These are phyloP conservation scores for Trochalopteron elliotii DNA, from an alignment of 2,113 vertebrate species.

Conservation along the genomic window DNA sequence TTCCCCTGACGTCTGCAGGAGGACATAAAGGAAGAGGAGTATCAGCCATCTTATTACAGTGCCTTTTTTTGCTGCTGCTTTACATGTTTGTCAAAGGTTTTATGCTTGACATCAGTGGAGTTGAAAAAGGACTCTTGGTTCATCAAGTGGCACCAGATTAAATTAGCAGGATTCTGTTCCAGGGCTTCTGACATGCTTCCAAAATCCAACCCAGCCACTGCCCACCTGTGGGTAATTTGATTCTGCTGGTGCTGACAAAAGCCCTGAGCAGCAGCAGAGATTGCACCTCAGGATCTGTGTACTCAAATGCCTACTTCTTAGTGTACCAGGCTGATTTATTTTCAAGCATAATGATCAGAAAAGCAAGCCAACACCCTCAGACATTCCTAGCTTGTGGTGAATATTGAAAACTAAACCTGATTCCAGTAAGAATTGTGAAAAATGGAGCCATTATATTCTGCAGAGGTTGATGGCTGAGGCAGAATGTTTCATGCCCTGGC, in stretches of 20 bases:
- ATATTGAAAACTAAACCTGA: neutral
- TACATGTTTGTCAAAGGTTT: neutral
- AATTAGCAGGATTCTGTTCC: neutral
- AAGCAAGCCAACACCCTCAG: neutral
- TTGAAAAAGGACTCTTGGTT: conserved; percentile 1
- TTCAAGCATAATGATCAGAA: neutral
- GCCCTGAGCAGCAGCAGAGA: neutral
- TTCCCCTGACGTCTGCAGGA: neutral
- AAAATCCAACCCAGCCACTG: neutral
- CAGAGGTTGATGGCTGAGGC: neutral
- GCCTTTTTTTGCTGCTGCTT: neutral
- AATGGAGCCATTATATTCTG: neutral
- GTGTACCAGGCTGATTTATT: neutral
- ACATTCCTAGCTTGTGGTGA: neutral
- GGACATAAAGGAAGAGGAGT: neutral
- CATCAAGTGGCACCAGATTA: neutral
- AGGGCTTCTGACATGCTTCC: neutral
- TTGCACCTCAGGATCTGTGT: neutral
- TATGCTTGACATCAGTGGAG: neutral
- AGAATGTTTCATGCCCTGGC: neutral
- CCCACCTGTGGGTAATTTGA: neutral
- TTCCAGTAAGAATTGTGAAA: neutral
- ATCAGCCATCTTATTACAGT: neutral
- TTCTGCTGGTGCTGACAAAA: neutral
- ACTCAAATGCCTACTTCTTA: neutral